Evolutionary conservation across 1,140 invertebrate species (phyloP).

Genomic region (Colletes gigas): DNA sequence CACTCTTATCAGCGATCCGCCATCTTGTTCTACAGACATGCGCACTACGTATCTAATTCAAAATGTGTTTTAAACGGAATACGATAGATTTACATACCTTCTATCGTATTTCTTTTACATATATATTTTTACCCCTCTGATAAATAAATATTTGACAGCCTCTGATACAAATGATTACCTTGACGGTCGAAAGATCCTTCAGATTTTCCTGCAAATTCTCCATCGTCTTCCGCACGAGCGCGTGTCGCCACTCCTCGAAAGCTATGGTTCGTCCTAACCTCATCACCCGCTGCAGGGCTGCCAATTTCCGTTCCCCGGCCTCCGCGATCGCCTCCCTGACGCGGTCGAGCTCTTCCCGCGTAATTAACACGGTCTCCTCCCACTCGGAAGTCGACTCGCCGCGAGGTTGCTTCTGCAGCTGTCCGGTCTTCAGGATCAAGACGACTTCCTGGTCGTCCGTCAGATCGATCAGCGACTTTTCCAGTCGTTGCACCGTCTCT

Average conservation of each 20-base stretch:
- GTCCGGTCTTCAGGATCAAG: conserved; percentile 83
- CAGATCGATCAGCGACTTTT: not conserved
- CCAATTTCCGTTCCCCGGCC: conserved; percentile 81
- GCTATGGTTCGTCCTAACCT: conserved; percentile 81
- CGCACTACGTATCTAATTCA: too few species aligned
- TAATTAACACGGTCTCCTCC: conserved; percentile 82
- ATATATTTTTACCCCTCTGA: too few species aligned
- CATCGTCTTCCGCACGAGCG: conserved; percentile 82
- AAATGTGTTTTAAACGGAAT: too few species aligned
- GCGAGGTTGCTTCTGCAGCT: conserved; percentile 82
- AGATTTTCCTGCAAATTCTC: conserved; percentile 82
- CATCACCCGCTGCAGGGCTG: conserved; percentile 79
- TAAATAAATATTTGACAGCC: too few species aligned
- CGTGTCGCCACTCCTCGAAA: conserved; percentile 84
- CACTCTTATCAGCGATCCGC: too few species aligned
- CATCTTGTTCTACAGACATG: too few species aligned
- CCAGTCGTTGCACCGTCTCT: conserved; percentile 38
- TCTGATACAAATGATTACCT: conserved; percentile 72
- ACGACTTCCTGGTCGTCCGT: conserved; percentile 73
- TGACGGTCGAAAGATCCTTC: conserved; percentile 81
- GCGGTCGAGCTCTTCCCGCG: conserved; percentile 81
- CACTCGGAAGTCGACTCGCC: conserved; percentile 79
- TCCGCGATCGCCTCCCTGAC: conserved; percentile 83
- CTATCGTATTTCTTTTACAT: too few species aligned
- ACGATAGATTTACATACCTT: too few species aligned